phyloP scores from a whole-genome alignment of 2,113 vertebrate genomes.

The Rynchops niger region DNA sequence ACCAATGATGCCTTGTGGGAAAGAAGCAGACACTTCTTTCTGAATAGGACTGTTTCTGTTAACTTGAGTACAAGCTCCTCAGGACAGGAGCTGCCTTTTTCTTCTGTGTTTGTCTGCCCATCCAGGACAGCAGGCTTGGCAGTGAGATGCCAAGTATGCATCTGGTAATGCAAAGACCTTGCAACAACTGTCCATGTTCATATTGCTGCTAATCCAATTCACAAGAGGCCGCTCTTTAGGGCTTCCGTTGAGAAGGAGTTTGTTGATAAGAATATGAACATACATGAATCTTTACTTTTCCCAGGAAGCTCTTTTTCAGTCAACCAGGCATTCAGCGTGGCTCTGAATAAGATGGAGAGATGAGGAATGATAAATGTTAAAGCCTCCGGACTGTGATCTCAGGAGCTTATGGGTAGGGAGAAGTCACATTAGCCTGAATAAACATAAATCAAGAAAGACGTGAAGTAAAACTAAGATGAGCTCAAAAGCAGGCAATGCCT shows the following conservation, averaged over 20 bases:
- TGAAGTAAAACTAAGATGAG: neutral
- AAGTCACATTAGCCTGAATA: neutral
- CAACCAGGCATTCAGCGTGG: neutral
- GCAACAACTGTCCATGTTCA: neutral
- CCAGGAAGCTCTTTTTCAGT: neutral
- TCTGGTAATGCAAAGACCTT: neutral
- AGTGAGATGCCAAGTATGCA: no score
- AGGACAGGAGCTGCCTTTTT: neutral
- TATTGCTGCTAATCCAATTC: neutral
- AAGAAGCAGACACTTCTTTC: neutral
- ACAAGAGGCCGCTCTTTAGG: neutral
- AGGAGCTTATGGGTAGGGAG: neutral
- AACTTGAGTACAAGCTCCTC: neutral
- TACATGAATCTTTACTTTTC: neutral
- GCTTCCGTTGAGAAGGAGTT: neutral
- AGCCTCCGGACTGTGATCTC: neutral
- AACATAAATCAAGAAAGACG: neutral
- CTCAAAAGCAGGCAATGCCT: neutral
- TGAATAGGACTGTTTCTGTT: neutral
- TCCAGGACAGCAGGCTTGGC: neutral
- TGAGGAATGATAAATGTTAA: neutral
- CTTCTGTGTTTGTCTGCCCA: neutral
- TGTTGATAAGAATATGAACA: neutral
- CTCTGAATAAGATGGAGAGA: neutral
- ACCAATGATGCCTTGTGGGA: neutral